Conservation (phyloP, 2,888 invertebrate genomes). For the Campoletis raptor region DNA sequence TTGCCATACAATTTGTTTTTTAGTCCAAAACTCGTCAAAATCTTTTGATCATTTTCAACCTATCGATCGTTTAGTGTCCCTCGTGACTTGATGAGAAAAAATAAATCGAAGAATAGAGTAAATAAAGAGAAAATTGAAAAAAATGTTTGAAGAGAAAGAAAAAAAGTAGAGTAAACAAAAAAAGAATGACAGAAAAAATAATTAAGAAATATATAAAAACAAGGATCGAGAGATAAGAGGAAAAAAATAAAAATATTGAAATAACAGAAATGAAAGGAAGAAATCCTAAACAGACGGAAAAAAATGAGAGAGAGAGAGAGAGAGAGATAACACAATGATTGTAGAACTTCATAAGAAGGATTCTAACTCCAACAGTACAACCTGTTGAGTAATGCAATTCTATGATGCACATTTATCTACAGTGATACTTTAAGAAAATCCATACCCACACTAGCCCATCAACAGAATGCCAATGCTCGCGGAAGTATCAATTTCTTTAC, state of each 20-base stretch:
- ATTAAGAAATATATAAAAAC: background rate
- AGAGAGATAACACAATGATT: background rate
- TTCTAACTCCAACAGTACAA: slow-evolving; percentile 18
- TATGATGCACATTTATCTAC: background rate
- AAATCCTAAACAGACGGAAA: background rate
- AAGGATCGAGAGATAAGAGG: too few relatives aligned
- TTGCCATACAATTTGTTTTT: too few relatives aligned
- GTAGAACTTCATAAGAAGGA: slow-evolving; percentile 4
- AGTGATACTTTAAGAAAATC: background rate
- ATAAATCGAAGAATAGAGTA: too few relatives aligned
- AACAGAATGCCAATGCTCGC: slow-evolving; percentile 54
- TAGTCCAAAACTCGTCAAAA: too few relatives aligned
- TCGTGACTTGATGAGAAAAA: too few relatives aligned
- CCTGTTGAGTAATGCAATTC: slow-evolving; percentile 46
- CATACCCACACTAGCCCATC: background rate
- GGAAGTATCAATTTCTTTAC: slow-evolving; percentile 57
- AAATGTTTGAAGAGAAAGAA: background rate
- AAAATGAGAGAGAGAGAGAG: background rate
- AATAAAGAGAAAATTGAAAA: background rate
- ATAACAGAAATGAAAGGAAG: too few relatives aligned
- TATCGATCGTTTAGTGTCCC: too few relatives aligned
- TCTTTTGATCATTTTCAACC: too few relatives aligned
- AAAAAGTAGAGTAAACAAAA: background rate
- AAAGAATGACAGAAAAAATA: background rate
- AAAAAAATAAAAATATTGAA: too few relatives aligned